These are phyloP conservation scores for Chunga burmeisteri DNA, from an alignment of 2,113 vertebrate genomes.

Conservation along the genomic window DNA sequence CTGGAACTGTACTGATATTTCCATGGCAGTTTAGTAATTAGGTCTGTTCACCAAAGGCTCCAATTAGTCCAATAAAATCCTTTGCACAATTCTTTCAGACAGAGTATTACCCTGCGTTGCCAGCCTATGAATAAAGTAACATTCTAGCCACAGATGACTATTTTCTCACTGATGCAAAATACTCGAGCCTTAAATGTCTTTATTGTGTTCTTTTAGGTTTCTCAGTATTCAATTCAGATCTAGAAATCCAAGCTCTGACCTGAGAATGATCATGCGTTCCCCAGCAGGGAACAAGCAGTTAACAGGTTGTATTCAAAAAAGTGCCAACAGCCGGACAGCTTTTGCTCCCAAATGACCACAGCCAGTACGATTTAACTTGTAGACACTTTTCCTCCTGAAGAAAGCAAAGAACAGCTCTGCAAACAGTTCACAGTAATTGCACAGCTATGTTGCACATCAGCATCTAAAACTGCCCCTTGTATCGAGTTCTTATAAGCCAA, in stretches of 20 bases:
- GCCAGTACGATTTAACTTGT: neutral
- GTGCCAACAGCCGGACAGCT: neutral
- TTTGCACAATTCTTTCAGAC: constrained; percentile 29
- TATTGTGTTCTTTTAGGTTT: neutral
- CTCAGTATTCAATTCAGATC: neutral
- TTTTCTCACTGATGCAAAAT: constrained; percentile 13
- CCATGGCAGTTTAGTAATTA: constrained; percentile 64
- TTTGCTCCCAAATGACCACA: neutral
- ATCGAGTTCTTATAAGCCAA: neutral
- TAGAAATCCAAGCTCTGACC: neutral
- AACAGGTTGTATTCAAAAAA: neutral
- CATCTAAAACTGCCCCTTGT: neutral
- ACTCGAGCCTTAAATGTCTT: neutral
- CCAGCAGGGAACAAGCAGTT: neutral
- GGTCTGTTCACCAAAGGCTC: constrained; percentile 41
- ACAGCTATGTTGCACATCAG: neutral
- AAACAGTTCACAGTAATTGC: neutral
- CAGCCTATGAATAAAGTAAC: neutral
- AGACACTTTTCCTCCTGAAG: neutral
- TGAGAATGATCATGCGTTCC: neutral
- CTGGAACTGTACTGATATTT: constrained; percentile 34
- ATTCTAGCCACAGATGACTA: neutral
- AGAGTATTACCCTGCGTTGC: neutral
- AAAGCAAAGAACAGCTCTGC: neutral
- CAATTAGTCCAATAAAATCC: constrained; percentile 11